Conservation (phyloP, 2,113 vertebrate species). For the Albula glossodonta region DNA sequence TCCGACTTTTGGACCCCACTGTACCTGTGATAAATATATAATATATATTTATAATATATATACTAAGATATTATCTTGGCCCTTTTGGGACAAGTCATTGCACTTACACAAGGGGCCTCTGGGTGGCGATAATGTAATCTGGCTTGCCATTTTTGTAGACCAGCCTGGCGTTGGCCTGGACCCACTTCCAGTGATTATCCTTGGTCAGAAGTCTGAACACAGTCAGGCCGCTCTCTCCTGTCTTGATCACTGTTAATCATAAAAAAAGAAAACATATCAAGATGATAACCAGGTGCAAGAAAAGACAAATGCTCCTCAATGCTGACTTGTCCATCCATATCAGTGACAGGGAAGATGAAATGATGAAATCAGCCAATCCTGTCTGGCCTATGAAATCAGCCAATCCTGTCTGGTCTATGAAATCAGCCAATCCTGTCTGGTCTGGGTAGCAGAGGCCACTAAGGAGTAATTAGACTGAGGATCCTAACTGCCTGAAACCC, state of each 20-base stretch:
- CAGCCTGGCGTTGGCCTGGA: slow-evolving; percentile 72
- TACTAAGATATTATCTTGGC: not conserved
- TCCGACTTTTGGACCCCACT: too few relatives aligned
- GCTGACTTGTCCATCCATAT: too few relatives aligned
- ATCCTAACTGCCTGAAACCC: too few relatives aligned
- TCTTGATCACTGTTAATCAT: slow-evolving; percentile 71
- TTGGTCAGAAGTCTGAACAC: slow-evolving; percentile 79
- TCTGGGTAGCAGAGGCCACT: too few relatives aligned
- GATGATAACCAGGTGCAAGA: not conserved
- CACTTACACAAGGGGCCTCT: slow-evolving; percentile 70
- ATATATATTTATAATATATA: not conserved
- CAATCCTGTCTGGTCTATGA: too few relatives aligned
- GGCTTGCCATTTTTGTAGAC: slow-evolving; percentile 70
- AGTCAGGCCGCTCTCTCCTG: slow-evolving; percentile 68
- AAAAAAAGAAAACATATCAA: not conserved
- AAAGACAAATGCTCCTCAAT: too few relatives aligned
- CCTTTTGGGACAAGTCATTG: not conserved
- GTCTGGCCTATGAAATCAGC: too few relatives aligned
- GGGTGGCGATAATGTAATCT: slow-evolving; percentile 71
- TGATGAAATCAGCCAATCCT: too few relatives aligned
- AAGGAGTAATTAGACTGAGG: too few relatives aligned
- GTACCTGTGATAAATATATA: not conserved
- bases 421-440: too few relatives aligned
- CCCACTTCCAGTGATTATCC: slow-evolving; percentile 71
- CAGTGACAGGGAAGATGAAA: too few relatives aligned